Evolutionary conservation across 2,113 vertebrate species (phyloP), one percentile per base, ranked within the genome.

Genomic region (Poeciliopsis prolifica): DNA sequence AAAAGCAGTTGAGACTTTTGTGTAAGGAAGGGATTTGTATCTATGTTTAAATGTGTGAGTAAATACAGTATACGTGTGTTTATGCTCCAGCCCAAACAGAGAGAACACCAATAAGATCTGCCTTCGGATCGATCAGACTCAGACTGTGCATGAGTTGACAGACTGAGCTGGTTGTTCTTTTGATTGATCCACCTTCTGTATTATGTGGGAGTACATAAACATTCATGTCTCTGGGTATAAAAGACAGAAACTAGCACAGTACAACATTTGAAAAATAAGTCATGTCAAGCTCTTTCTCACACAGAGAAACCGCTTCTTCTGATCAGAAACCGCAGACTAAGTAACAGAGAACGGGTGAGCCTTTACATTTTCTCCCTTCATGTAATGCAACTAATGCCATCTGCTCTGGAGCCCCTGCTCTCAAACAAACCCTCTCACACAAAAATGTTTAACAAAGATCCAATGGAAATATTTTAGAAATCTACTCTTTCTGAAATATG

Each of bases 71-170:
- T 74, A 65, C 65, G 64, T 61, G 61, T 65, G 68, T 77, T 65
- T 77, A 74, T 86, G 72, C 79, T 73, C 26, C 28, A 77, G 80
- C 62, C 75, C 79, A 85, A 89, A 86, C 77, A 87, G 86, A 88
- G 80, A 84, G 86, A 74, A 81, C 80, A 86, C 79, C 86, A 90
- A 87, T 86, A 84, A 87, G 85, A 86, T 81, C 75, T 85, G 82
- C 68, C 68, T 76, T 37, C 77, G 64, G 61, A 92, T 92, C 83
- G 79, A 91, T 90, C 30, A 64, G 81, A 80, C 89, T 90, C 81
- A 83, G 83, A 80, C 87, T 85, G 76, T 81, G 84, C 81, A 74
- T 82, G 83, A 72, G 89, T 79, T 86, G 83, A 85, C 80, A 83
- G 77, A 62, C 76, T 35, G 64, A 71, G 78, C 79, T 77, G 77